Percentiles rank a stretch among this genome's conserved stretches.
Conservation (phyloP, 2,888 invertebrate species). For the Ceramica pisi region DNA sequence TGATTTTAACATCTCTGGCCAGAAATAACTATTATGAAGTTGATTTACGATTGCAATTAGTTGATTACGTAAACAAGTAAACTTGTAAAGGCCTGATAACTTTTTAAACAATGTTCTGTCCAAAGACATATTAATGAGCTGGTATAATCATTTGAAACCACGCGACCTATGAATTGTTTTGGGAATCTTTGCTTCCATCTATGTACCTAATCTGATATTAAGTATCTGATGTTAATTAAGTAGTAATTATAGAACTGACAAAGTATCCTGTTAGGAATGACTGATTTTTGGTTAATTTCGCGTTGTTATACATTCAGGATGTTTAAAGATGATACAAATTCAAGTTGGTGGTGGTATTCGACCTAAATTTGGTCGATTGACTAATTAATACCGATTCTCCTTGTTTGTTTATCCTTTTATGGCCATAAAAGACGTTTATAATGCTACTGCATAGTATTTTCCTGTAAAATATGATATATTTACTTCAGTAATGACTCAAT, state of each 20-base stretch:
- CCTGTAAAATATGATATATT: slow-evolving; percentile 28
- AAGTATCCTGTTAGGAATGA: slow-evolving; percentile 50
- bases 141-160: slow-evolving; percentile 17
- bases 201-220: slow-evolving; percentile 55
- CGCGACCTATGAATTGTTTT: slow-evolving; percentile 41
- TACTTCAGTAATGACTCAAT: slow-evolving; percentile 31
- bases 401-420: neutral
- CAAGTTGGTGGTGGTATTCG: slow-evolving; percentile 10
- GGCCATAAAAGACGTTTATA: slow-evolving; percentile 2
- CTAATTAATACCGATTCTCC: slow-evolving; percentile 3
- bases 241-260: slow-evolving; percentile 37
- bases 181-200: slow-evolving; percentile 46
- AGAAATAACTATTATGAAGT: slow-evolving; percentile 22
- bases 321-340: slow-evolving; percentile 1
- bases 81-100: slow-evolving; percentile 1
- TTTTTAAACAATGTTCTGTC: slow-evolving; percentile 14
- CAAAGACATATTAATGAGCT: slow-evolving; percentile 11
- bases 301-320: slow-evolving; percentile 15
- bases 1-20: slow-evolving; percentile 24
- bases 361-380: slow-evolving; percentile 2
- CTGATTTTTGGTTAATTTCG: slow-evolving; percentile 58
- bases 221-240: slow-evolving; percentile 43
- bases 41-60: slow-evolving; percentile 21
- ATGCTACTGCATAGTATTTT: slow-evolving; percentile 18
- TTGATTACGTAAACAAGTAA: slow-evolving; percentile 6